Evolutionary conservation across 2,797 vertebrate genomes (phyloP), one percentile per base, ranked within the genome.

Genomic region (Betta splendens): DNA sequence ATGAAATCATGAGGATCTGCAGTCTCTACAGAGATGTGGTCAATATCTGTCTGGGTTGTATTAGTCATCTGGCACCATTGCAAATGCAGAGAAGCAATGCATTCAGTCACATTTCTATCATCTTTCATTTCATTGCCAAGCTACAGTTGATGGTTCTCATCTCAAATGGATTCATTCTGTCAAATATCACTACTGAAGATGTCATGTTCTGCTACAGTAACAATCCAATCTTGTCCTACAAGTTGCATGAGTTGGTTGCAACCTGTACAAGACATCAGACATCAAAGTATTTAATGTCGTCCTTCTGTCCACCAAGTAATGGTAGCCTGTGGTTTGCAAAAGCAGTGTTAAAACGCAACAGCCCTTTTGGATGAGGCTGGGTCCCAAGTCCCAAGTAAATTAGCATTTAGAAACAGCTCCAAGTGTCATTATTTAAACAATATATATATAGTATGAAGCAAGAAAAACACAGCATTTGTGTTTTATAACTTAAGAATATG

Each of bases 181-280:
- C 3, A 17, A 17, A 5, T 7, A 5, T 13, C 25, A 7, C 50
- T 10, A 2, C 33, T 54, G 21, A 21, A 31, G 36, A 45, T 51
- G 52, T 51, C 23, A 0, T 37, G 31, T 54, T 45, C 20, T 32
- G 17, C 64, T 61, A 40, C 26, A 6, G 17, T 13, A 44, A 43
- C 10, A 4, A 32, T 80, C 36, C 55, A 54, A 37, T 52, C 13
- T n/a, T n/a, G n/a, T n/a, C n/a, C n/a, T n/a, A n/a, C n/a, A n/a
- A n/a, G n/a, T n/a, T n/a, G n/a, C n/a, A n/a, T n/a, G 38, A 37
- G 39, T 69, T 22, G 36, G 45, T 22, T 17, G 22, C 22, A 44
- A 39, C 40, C 17, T 59, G 25, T 56, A 7, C 23, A 54, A 61
- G 15, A 33, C 46, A 59, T 39, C 26, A 26, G 21, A 23, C 36